Evolutionary conservation across 2,888 invertebrate species (phyloP).

Genomic region (Drosophila quinaria): DNA sequence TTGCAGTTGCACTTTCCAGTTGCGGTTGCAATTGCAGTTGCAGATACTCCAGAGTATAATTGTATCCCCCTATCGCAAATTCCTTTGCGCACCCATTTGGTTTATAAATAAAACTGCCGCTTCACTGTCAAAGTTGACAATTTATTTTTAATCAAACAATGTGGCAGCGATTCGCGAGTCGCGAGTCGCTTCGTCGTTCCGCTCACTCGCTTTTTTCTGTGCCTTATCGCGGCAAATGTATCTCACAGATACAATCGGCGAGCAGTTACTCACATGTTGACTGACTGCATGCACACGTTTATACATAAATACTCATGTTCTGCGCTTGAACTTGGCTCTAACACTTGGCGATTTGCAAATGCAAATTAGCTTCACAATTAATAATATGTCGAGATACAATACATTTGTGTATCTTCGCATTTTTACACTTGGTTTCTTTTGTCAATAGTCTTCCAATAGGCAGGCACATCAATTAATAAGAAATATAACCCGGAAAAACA

Average conservation of each 20-base stretch:
- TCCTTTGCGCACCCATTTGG: slow-evolving; percentile 56
- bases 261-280: slow-evolving; percentile 13
- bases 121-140: slow-evolving; percentile 79
- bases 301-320: neutral
- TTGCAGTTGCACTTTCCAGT: neutral
- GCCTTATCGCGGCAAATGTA: slow-evolving; percentile 46
- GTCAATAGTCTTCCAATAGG: slow-evolving; percentile 10
- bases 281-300: slow-evolving; percentile 2
- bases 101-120: slow-evolving; percentile 74
- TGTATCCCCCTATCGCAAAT: slow-evolving; percentile 44
- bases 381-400: slow-evolving; percentile 10
- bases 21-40: slow-evolving; percentile 1
- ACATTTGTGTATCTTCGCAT: neutral
- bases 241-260: slow-evolving; percentile 53
- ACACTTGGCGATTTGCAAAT: neutral
- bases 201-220: slow-evolving; percentile 21
- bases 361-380: slow-evolving; percentile 40
- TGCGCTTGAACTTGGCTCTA: slow-evolving; percentile 10
- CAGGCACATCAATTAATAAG: slow-evolving; percentile 53
- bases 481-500: slow-evolving; percentile 68
- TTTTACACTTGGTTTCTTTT: neutral
- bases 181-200: slow-evolving; percentile 22
- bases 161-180: slow-evolving; percentile 22
- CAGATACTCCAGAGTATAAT: slow-evolving; percentile 20
- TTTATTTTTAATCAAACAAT: slow-evolving; percentile 79